Percentiles rank a stretch among this genome's conserved stretches.
phyloP scores from a whole-genome alignment of 2,113 vertebrate genomes.

The Chionomys nivalis region DNA sequence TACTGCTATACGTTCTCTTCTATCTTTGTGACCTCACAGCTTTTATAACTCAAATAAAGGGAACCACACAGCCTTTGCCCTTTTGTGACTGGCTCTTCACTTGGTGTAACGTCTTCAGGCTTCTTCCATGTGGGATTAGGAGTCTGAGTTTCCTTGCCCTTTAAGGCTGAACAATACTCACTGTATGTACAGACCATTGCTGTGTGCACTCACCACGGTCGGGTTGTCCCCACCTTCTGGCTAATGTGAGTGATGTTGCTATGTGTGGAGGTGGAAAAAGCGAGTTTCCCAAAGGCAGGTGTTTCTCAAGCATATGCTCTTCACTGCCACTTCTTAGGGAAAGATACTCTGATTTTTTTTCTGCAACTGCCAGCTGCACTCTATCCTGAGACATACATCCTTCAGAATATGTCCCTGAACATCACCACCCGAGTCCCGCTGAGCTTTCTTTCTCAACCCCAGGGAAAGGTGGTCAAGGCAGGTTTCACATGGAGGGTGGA shows the following conservation, averaged over 20 bases:
- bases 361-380: background rate
- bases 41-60: background rate
- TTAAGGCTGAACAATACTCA: background rate
- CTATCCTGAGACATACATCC: no score
- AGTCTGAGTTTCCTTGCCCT: background rate
- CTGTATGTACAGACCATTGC: background rate
- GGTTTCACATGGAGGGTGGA: background rate
- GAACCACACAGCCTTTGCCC: background rate
- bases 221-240: background rate
- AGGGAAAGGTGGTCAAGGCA: conserved; percentile 1
- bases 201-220: background rate
- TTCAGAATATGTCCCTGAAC: background rate
- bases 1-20: background rate
- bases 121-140: background rate
- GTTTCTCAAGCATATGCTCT: background rate
- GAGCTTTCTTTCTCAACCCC: background rate
- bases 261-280: background rate
- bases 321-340: background rate
- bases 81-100: conserved; percentile 1
- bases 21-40: background rate
- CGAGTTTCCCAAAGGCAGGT: background rate
- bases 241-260: background rate
- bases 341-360: background rate
- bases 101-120: background rate
- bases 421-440: background rate